A percentile compares a stretch with the other conserved stretches of the same genome.
Conservation (phyloP, 2,888 invertebrate genomes). For the Hesperia comma region DNA sequence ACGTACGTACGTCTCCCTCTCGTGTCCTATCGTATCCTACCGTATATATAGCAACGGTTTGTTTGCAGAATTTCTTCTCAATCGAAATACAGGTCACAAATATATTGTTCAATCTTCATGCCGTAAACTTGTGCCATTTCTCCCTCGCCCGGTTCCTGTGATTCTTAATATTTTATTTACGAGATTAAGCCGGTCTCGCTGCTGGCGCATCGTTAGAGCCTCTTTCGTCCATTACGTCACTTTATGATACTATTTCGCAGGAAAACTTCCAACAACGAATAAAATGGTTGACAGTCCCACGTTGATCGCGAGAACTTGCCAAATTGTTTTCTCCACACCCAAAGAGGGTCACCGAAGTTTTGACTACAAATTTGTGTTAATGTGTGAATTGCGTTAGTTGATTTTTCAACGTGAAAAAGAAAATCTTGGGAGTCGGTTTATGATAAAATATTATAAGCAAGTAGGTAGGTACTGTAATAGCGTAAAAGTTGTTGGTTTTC, state of each 20-base stretch:
- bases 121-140: slow-evolving; percentile 59
- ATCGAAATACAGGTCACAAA: slow-evolving; percentile 46
- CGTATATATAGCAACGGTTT: neutral
- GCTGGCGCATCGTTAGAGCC: slow-evolving; percentile 64
- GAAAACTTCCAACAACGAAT: slow-evolving; percentile 56
- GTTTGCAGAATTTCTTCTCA: slow-evolving; percentile 36
- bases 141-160: slow-evolving; percentile 59
- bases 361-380: slow-evolving; percentile 58
- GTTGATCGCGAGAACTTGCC: slow-evolving; percentile 46
- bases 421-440: neutral
- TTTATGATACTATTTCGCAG: slow-evolving; percentile 68
- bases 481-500: neutral
- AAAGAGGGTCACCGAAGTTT: slow-evolving; percentile 52
- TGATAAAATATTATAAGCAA: no score
- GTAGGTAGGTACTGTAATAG: no score
- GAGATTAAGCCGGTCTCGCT: slow-evolving; percentile 64
- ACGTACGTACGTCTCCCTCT: no score
- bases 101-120: slow-evolving; percentile 59
- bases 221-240: slow-evolving; percentile 67
- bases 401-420: slow-evolving; percentile 16
- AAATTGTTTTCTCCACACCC: slow-evolving; percentile 52
- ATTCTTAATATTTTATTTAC: slow-evolving; percentile 80
- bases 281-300: slow-evolving; percentile 61
- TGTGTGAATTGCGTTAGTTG: slow-evolving; percentile 44
- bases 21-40: neutral